A percentile compares a stretch with the other conserved stretches of the same genome.
phyloP scores from a whole-genome alignment of 1,140 invertebrate genomes.

The Drosophila burlai region DNA sequence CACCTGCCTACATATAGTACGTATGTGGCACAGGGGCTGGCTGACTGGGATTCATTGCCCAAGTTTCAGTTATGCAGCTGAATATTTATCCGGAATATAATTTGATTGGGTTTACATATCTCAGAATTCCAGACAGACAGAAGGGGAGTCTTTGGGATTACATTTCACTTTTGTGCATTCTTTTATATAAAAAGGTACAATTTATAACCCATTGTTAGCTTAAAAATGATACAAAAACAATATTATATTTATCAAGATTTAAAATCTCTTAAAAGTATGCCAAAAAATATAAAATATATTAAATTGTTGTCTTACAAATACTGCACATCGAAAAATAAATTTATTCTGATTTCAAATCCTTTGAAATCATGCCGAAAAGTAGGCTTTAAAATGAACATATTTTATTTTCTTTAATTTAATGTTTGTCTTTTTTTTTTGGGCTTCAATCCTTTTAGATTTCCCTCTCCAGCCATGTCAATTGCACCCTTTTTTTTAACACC shows the following conservation, averaged over 20 bases:
- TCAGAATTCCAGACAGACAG: too few relatives aligned
- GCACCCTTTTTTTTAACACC: constrained; percentile 10
- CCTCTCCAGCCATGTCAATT: constrained; percentile 1
- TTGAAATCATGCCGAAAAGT: background rate
- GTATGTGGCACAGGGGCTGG: background rate
- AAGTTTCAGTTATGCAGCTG: background rate
- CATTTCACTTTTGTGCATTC: too few relatives aligned
- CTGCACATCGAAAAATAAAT: background rate
- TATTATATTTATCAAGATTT: too few relatives aligned
- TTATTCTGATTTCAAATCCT: background rate
- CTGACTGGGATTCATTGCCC: background rate
- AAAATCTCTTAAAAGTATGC: too few relatives aligned
- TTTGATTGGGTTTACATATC: background rate
- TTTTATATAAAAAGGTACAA: too few relatives aligned
- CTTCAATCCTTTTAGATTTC: background rate
- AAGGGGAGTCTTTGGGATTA: too few relatives aligned
- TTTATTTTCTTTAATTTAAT: background rate
- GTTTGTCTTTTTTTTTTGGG: background rate
- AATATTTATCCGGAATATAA: background rate
- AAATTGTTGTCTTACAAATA: too few relatives aligned
- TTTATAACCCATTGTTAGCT: too few relatives aligned
- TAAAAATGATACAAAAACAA: too few relatives aligned
- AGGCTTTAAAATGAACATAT: background rate
- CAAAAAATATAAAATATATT: too few relatives aligned
- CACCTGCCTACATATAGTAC: background rate